Evolutionary conservation across 2,797 vertebrate genomes (phyloP).

Genomic region (Myotis pilosus): DNA sequence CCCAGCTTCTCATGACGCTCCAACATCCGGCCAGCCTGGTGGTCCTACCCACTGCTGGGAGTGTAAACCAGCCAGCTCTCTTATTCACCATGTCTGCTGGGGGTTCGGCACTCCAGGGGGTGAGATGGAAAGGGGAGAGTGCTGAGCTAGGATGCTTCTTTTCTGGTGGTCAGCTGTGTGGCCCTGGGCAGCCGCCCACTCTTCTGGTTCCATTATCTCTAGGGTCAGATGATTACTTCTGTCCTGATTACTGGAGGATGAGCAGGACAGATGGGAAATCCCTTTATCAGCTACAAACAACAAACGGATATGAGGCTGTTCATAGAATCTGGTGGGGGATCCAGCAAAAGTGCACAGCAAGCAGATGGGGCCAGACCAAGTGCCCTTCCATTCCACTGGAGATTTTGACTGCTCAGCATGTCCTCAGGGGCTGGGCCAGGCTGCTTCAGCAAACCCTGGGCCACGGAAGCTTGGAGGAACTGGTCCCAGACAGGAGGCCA

Average conservation of each 20-base stretch:
- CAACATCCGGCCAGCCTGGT: too few relatives aligned
- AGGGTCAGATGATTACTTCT: background rate
- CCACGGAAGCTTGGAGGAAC: background rate
- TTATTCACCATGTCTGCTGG: background rate
- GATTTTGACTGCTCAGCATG: background rate
- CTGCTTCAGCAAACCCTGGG: background rate
- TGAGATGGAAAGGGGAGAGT: background rate
- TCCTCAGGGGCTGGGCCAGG: background rate
- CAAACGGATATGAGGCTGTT: background rate
- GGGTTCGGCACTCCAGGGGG: fast-evolving
- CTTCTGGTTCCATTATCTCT: background rate
- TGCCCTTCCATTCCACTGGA: background rate
- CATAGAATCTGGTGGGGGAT: background rate
- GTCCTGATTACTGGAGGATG: background rate
- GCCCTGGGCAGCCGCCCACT: background rate
- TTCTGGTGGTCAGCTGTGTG: background rate
- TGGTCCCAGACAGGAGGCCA: background rate
- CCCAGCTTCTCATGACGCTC: background rate
- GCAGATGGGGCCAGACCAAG: background rate
- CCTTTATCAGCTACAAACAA: background rate
- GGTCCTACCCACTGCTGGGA: background rate
- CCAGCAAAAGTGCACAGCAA: background rate
- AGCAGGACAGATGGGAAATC: background rate
- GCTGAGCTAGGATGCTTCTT: background rate
- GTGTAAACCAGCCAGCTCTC: background rate